These are phyloP conservation scores for Epinephelus awoara DNA, from an alignment of 2,797 vertebrate species.

Conservation along the genomic window DNA sequence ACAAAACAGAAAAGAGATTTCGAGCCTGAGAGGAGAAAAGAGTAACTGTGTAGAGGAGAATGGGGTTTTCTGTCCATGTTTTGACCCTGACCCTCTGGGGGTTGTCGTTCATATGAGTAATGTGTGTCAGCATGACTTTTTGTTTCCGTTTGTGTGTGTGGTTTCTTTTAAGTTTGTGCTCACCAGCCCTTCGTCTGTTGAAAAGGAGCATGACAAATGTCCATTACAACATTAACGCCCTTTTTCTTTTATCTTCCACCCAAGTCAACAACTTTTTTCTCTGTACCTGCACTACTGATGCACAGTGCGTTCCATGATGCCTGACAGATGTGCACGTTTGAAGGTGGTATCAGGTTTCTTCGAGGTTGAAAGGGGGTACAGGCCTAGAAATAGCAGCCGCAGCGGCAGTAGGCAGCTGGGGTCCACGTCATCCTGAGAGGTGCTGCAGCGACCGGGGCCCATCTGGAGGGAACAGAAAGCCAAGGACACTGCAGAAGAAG, in stretches of 20 bases:
- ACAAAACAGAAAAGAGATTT: constrained; percentile 54
- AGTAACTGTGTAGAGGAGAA: constrained; percentile 29
- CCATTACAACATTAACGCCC: neutral
- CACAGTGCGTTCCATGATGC: constrained; percentile 7
- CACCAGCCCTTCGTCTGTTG: neutral
- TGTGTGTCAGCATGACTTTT: constrained; percentile 13
- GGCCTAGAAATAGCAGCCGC: constrained; percentile 62
- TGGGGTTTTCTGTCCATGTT: constrained; percentile 19
- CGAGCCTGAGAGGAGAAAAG: constrained; percentile 41
- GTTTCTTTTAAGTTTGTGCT: neutral
- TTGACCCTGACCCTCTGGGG: constrained; percentile 41
- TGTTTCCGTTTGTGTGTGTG: neutral
- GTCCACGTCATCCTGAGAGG: constrained; percentile 65
- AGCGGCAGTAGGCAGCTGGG: constrained; percentile 60
- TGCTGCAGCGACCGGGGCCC: constrained; percentile 61
- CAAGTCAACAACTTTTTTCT: constrained; percentile 21
- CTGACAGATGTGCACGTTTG: constrained; percentile 65
- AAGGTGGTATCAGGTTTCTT: constrained; percentile 61
- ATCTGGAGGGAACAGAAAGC: constrained; percentile 70
- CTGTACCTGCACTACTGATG: constrained; percentile 20
- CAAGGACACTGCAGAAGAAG: constrained; percentile 74
- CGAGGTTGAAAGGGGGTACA: constrained; percentile 46
- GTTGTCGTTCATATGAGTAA: constrained; percentile 21
- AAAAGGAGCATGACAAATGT: constrained; percentile 16
- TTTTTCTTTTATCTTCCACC: constrained; percentile 8